phyloP scores from a whole-genome alignment of 2,888 invertebrate genomes.

The Anorthoa munda region DNA sequence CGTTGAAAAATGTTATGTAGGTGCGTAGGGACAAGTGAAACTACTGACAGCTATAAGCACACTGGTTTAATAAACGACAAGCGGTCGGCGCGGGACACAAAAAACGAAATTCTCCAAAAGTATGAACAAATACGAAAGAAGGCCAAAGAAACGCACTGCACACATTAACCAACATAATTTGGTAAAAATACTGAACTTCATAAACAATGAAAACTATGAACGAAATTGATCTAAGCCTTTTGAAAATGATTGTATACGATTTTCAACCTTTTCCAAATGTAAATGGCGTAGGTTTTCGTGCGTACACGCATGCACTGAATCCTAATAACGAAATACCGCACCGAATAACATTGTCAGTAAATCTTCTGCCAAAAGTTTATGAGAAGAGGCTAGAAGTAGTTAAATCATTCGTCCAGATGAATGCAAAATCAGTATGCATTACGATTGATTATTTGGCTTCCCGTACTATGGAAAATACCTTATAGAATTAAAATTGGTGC shows the following conservation, averaged over 20 bases:
- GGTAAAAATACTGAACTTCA: no score
- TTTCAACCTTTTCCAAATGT: constrained; percentile 5
- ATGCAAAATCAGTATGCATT: neutral
- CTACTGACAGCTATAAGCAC: no score
- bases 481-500: neutral
- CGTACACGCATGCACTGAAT: neutral
- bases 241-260: neutral
- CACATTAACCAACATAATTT: no score
- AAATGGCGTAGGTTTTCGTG: neutral
- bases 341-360: neutral
- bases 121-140: no score
- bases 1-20: no score
- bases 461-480: neutral
- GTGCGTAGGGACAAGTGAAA: no score
- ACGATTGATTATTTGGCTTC: neutral
- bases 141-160: no score
- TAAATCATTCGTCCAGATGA: neutral
- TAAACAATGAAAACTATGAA: no score
- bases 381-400: neutral
- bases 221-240: neutral
- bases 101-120: no score
- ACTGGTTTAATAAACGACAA: no score
- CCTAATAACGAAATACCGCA: neutral
- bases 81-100: no score
- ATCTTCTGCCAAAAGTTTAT: neutral